Percentiles rank a stretch among this genome's conserved stretches.
Evolutionary conservation across 2,888 invertebrate genomes (phyloP).

Genomic region (Rhorus exstirpatorius): DNA sequence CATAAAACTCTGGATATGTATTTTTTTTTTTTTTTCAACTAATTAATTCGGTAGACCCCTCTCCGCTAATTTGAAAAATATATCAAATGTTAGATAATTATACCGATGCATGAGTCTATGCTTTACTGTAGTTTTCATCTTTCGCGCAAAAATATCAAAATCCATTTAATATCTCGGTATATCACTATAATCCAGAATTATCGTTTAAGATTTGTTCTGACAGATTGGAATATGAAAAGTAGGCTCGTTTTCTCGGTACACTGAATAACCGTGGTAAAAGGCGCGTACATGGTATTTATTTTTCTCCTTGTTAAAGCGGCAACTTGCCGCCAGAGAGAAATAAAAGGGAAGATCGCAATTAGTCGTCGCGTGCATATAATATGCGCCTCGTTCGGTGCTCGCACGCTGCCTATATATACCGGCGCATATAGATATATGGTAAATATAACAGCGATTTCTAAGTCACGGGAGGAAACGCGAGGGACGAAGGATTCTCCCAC

Average conservation of each 20-base stretch:
- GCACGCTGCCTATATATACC: slow-evolving; percentile 15
- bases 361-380: slow-evolving; percentile 61
- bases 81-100: too few species aligned
- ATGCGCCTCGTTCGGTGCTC: slow-evolving; percentile 35
- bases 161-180: slow-evolving; percentile 7
- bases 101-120: too few species aligned
- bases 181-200: slow-evolving; percentile 18
- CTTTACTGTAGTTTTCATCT: neutral
- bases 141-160: slow-evolving; percentile 3
- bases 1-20: neutral
- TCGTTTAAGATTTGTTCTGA: slow-evolving; percentile 42
- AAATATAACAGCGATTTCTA: slow-evolving; percentile 38
- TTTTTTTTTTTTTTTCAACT: neutral
- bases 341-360: slow-evolving; percentile 65
- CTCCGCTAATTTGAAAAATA: too few species aligned
- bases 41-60: neutral
- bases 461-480: slow-evolving; percentile 9
- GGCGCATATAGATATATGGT: too few species aligned
- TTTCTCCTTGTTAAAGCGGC: slow-evolving; percentile 36
- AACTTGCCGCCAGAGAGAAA: slow-evolving; percentile 27
- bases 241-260: slow-evolving; percentile 43
- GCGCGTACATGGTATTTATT: slow-evolving; percentile 7
- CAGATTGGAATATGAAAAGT: slow-evolving; percentile 58
- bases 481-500: slow-evolving; percentile 53
- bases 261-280: slow-evolving; percentile 31